Base-by-base conservation (phyloP, 1,140 invertebrate genomes). In the Laodelphax striatellus region DNA sequence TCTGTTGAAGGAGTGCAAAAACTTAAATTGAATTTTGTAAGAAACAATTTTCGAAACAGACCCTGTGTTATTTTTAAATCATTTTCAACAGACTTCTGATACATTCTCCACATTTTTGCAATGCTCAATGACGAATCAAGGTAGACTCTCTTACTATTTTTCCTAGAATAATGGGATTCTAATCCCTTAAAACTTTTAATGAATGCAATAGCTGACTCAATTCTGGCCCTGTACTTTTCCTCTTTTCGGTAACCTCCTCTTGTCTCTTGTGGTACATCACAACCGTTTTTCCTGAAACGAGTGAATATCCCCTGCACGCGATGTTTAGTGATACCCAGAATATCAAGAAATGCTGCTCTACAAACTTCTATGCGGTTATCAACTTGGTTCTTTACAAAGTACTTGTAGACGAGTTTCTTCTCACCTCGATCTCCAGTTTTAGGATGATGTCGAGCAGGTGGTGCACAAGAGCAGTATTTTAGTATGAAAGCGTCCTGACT, bases 401-500 rank as follows among this genome's bases (percentile, higher is more conserved):
- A 28, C 24, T 28, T 28, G 24, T 55, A 55, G 54, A 34, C 28
- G 28, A 34, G 28, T 34, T n/a, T 55, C 41, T 31, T 34, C 21
- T n/a, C 41, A 55, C 54, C 21, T 28, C 5, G 54, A 34, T 55
- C 54, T 55, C 54, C 54, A 34, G 54, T 34, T 55, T 55, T 55
- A 34, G 54, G 28, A 24, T n/a, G 54, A 31, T 34, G 28, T 55
- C 21, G n/a, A 34, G 41, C 54, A 55, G 21, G 54, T 34, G 28
- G 28, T 22, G 28, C 28, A 13, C 24, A 24, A 34, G 21, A 24
- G n/a, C 54, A 55, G 54, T 55, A 55, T 31, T 31, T 55, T n/a
- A 55, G 41, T n/a, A 55, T 13, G 41, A 55, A 34, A 38, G 54
- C 54, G 28, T 55, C 54, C 41, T 55, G 54, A 38, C 54, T 55